These are phyloP conservation scores for Acanthisitta chloris DNA, from an alignment of 2,113 vertebrate species.

Conservation along the genomic window DNA sequence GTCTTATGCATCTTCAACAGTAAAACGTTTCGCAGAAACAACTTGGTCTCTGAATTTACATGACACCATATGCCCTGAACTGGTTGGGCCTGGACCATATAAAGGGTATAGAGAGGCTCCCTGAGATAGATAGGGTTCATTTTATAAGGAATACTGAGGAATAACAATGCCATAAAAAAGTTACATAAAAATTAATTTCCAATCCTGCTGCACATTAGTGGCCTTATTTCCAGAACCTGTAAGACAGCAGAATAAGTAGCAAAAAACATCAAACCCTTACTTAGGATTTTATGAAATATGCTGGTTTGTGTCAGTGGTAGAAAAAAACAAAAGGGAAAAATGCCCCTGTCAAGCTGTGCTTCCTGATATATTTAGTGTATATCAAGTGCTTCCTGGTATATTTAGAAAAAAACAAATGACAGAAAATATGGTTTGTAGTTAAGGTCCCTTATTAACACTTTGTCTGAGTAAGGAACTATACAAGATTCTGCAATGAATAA, in stretches of 20 bases:
- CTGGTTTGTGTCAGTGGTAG: not conserved
- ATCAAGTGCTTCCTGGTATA: not conserved
- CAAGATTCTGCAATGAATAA: slow-evolving; percentile 37
- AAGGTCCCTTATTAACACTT: slow-evolving; percentile 27
- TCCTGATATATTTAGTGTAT: not conserved
- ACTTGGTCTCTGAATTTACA: not conserved
- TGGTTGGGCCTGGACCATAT: not conserved
- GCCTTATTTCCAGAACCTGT: not conserved
- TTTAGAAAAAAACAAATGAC: not conserved
- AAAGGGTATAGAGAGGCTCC: not conserved
- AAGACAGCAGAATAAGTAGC: not conserved
- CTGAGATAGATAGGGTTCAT: not conserved
- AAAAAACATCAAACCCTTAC: not conserved
- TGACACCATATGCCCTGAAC: not conserved
- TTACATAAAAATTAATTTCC: not conserved
- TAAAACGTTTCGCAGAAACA: not conserved
- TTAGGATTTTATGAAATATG: not conserved
- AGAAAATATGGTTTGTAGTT: not conserved
- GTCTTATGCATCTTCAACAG: not conserved
- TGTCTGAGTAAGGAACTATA: slow-evolving; percentile 17
- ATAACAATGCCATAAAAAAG: not conserved
- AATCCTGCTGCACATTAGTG: not conserved
- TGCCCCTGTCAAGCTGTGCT: not conserved
- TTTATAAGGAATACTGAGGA: not conserved
- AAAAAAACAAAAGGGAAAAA: not conserved